Base-by-base conservation (phyloP, 2,113 vertebrate genomes). In the Gila orcuttii region DNA sequence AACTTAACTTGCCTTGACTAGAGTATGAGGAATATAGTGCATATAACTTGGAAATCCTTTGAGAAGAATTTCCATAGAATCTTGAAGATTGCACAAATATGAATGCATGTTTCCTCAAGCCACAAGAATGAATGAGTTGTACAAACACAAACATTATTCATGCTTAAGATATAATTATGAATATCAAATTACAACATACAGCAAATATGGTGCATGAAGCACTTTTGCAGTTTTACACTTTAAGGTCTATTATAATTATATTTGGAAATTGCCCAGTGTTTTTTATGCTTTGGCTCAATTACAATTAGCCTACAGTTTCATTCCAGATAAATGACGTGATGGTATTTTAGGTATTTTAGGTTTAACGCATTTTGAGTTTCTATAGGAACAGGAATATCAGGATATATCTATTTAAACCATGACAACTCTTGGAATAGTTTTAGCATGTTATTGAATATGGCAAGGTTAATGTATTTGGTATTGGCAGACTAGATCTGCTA, bases 191-290 rank as follows among this genome's bases (percentile, higher is more conserved):
- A 59, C 17, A 76, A 50, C 50, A 0, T 2, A 60, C 21, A 47
- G 42, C 88, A 88, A 90, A 86, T 90, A 86, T 91, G 87, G 87
- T 94, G 8, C 8, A 2, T 94, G 85, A 91, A 89, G 84, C 89
- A 90, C 39, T 74, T 91, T n/a, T 71, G 19, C 33, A 71, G 68
- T 39, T 71, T 69, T 23, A 71, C 68, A n/a, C 23, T 23, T 21
- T 71, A 39, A 0, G 11, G 55, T 15, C 1, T 23, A 59, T 39
- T 79, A 79, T 60, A 62, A 17, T 42, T 42, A 36, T n/a, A 25
- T 79, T 42, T 42, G 36, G 23, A 19, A 59, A 4, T 19, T 79
- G 15, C 39, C 52, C 31, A 42, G n/a, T 39, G 60, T 7, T 60
- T 60, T 1, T 23, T 60, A 60, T 60, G 6, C 39, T 80, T 80